Conservation (phyloP, 2,888 invertebrate genomes). For the Ochlodes sylvanus region DNA sequence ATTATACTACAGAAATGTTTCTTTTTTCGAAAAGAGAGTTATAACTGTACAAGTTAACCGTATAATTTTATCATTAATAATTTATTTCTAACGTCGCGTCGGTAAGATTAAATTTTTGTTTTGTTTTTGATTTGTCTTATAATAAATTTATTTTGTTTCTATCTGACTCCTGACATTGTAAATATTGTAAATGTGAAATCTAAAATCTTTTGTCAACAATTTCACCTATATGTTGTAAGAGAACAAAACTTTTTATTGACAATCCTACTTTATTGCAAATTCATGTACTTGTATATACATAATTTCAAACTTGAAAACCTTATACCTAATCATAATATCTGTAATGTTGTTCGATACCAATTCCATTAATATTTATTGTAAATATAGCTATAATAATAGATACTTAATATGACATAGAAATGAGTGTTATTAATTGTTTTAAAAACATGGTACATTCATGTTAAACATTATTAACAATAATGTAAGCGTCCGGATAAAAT, state of each 20-base stretch:
- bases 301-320: not conserved
- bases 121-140: no score
- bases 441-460: slow-evolving; percentile 29
- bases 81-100: no score
- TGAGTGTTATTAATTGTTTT: slow-evolving; percentile 24
- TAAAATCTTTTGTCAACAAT: no score
- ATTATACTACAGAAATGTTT: no score
- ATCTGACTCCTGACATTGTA: no score
- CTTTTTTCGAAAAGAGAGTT: no score
- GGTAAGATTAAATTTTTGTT: no score
- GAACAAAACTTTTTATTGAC: not conserved
- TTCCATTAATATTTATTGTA: slow-evolving; percentile 15
- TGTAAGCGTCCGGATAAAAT: not conserved
- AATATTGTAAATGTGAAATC: no score
- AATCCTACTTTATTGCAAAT: not conserved
- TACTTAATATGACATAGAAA: slow-evolving; percentile 21
- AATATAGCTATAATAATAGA: slow-evolving; percentile 14
- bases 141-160: no score
- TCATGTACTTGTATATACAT: not conserved
- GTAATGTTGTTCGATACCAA: slow-evolving; percentile 13
- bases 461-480: not conserved
- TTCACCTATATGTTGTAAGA: no score
- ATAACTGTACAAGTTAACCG: no score
- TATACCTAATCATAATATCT: slow-evolving; percentile 4
- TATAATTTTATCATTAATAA: no score